Percentiles rank a stretch among this genome's conserved stretches.
These are phyloP conservation scores for Strongylocentrotus purpuratus DNA, from an alignment of 35 echinoderm and acorn worm genomes.

Conservation along the genomic window DNA sequence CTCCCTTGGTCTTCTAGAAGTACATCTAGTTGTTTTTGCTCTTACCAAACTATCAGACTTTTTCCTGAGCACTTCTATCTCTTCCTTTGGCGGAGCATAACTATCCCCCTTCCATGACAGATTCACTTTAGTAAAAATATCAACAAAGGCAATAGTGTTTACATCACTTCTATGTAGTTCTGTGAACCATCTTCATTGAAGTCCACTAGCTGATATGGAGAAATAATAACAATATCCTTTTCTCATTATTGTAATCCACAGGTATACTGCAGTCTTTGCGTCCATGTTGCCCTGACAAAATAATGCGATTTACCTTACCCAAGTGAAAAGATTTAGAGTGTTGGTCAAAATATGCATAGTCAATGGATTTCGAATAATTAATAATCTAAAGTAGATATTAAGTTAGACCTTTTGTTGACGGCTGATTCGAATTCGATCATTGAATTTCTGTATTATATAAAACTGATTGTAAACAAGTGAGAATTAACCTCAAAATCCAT, in stretches of 20 bases:
- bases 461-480: no score
- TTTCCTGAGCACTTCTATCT: slow-evolving; percentile 20
- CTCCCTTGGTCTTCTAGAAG: background rate
- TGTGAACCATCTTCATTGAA: background rate
- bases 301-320: slow-evolving; percentile 7
- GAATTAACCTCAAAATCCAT: no score
- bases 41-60: slow-evolving; percentile 26
- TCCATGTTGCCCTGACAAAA: slow-evolving; percentile 27
- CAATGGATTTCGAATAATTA: no score
- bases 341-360: background rate
- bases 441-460: no score
- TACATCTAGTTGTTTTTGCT: background rate
- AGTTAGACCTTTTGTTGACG: no score
- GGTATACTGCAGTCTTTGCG: background rate
- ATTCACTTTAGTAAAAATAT: slow-evolving; percentile 18
- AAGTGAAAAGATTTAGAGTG: background rate
- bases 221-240: background rate
- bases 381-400: no score
- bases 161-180: slow-evolving; percentile 14
- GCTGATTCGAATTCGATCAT: no score
- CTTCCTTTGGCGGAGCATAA: background rate
- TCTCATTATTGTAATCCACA: background rate
- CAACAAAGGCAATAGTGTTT: slow-evolving; percentile 27
- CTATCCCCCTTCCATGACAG: background rate
- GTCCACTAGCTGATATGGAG: background rate